These are phyloP conservation scores for Idaea aversata DNA, from an alignment of 2,888 invertebrate species.

Conservation along the genomic window DNA sequence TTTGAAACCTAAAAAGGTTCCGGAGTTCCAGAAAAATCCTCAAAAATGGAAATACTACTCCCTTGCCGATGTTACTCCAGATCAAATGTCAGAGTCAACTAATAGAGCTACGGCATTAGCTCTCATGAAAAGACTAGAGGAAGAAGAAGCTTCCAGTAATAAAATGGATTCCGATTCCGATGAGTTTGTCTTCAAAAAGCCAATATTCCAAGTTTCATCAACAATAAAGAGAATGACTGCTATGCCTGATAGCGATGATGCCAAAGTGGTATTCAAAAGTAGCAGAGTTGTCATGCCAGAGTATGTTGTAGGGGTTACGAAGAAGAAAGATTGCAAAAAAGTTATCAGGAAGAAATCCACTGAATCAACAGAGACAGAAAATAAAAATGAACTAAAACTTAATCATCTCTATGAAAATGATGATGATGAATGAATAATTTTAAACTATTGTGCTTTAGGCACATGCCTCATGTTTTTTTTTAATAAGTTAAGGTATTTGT, in stretches of 20 bases:
- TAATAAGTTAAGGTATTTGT: neutral
- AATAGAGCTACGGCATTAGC: slow-evolving; percentile 89
- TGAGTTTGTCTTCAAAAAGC: slow-evolving; percentile 64
- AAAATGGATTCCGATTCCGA: slow-evolving; percentile 49
- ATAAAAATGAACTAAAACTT: slow-evolving; percentile 60
- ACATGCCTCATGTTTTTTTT: slow-evolving; percentile 2
- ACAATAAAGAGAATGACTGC: slow-evolving; percentile 17
- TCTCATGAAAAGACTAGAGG: slow-evolving; percentile 86
- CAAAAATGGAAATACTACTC: slow-evolving; percentile 91
- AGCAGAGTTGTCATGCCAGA: slow-evolving; percentile 90
- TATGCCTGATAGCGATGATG: slow-evolving; percentile 35
- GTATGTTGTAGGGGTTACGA: slow-evolving; percentile 86
- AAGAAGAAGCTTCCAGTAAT: slow-evolving; percentile 53
- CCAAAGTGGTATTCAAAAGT: slow-evolving; percentile 78
- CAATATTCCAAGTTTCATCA: slow-evolving; percentile 61
- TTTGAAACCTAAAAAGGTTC: slow-evolving; percentile 65
- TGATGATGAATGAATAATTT: slow-evolving; percentile 41
- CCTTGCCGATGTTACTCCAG: slow-evolving; percentile 86
- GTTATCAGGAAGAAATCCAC: slow-evolving; percentile 30
- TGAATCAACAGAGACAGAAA: slow-evolving; percentile 30
- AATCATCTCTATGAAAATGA: slow-evolving; percentile 73
- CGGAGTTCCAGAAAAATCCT: slow-evolving; percentile 84
- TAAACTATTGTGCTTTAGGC: neutral
- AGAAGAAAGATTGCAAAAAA: slow-evolving; percentile 71
- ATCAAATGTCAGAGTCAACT: slow-evolving; percentile 88